Conservation (phyloP, 2,797 vertebrate species). For the Benthosema pterotum region DNA sequence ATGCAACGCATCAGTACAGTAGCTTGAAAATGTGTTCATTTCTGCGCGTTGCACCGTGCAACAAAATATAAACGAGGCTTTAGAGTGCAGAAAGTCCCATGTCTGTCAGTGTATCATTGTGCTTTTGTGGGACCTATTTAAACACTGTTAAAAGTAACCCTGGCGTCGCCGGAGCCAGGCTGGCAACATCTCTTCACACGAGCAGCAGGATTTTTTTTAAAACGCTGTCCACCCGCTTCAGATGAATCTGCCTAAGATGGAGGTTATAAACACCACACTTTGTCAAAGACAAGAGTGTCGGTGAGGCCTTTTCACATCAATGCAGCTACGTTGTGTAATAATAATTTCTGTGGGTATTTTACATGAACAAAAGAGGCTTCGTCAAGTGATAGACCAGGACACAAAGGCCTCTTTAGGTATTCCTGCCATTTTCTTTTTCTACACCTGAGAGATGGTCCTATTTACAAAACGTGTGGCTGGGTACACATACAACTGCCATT, state of each 20-base stretch:
- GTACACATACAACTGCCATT: conserved; percentile 49
- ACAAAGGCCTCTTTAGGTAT: conserved; percentile 70
- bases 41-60: too few relatives aligned
- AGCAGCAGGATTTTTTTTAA: conserved; percentile 63
- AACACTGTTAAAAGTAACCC: conserved; percentile 62
- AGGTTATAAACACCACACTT: conserved; percentile 54
- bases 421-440: conserved; percentile 75
- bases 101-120: conserved; percentile 80
- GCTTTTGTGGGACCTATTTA: conserved; percentile 79
- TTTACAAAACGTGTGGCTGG: conserved; percentile 62
- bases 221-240: conserved; percentile 55
- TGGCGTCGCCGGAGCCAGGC: conserved; percentile 72
- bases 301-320: conserved; percentile 67
- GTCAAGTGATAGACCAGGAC: conserved; percentile 56
- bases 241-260: conserved; percentile 53
- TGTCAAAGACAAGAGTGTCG: conserved; percentile 64
- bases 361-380: conserved; percentile 61
- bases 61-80: too few relatives aligned
- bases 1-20: too few relatives aligned
- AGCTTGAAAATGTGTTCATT: too few relatives aligned
- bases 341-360: conserved; percentile 71
- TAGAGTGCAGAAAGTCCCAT: conserved; percentile 78
- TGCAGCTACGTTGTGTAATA: conserved; percentile 70
- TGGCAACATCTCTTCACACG: conserved; percentile 69
- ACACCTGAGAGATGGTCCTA: conserved; percentile 72